A percentile compares a stretch with the other conserved stretches of the same genome.
phyloP scores from a whole-genome alignment of 2,113 vertebrate species.

The Indri indri region DNA sequence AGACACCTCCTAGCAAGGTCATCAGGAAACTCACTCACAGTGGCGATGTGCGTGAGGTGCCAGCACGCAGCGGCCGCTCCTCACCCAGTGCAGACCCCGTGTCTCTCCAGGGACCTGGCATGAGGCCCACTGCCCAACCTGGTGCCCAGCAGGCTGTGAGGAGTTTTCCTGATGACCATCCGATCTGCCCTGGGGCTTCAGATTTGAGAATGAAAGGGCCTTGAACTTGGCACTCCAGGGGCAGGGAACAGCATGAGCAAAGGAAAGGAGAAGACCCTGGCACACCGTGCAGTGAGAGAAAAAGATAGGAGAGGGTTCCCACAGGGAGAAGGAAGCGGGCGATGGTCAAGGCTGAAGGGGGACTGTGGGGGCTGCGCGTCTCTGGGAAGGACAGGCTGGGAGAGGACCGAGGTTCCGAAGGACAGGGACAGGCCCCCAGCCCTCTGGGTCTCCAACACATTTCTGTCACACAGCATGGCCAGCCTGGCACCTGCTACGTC shows the following conservation, averaged over 20 bases:
- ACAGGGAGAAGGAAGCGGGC: too few species aligned
- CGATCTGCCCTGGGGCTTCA: neutral
- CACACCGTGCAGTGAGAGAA: neutral
- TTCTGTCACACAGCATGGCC: accelerated
- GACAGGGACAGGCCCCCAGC: neutral
- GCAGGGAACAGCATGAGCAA: neutral
- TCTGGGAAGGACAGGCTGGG: neutral
- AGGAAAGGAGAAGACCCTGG: neutral
- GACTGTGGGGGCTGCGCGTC: neutral
- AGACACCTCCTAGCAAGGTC: neutral
- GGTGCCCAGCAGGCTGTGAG: neutral
- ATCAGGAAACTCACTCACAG: neutral
- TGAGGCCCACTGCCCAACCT: neutral
- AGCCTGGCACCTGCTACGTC: neutral
- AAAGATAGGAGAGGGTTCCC: neutral
- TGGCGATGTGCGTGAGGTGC: neutral
- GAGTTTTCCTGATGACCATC: neutral
- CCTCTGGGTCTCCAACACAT: neutral
- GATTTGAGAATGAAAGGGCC: neutral
- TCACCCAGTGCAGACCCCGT: neutral
- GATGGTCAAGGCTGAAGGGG: too few species aligned
- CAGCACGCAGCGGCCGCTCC: neutral
- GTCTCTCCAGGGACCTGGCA: neutral
- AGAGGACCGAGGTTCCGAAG: neutral
- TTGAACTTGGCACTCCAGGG: neutral